phyloP scores from a whole-genome alignment of 2,797 vertebrate genomes.

The Neostethus bicornis region DNA sequence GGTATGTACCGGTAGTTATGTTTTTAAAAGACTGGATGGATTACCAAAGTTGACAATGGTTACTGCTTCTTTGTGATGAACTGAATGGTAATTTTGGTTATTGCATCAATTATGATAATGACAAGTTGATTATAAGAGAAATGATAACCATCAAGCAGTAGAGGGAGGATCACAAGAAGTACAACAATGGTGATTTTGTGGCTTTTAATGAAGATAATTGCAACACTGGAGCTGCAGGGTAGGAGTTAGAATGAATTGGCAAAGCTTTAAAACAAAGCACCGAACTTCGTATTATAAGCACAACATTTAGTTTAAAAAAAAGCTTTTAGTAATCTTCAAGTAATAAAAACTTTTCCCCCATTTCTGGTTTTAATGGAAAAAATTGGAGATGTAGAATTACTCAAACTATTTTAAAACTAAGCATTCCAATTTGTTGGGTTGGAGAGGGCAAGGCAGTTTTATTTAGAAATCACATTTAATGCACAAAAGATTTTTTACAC shows the following conservation, averaged over 20 bases:
- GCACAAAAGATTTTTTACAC: too few species aligned
- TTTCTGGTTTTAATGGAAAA: too few species aligned
- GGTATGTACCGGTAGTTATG: slow-evolving; percentile 13
- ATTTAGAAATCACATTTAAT: too few species aligned
- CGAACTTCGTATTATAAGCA: not conserved
- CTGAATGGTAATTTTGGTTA: slow-evolving; percentile 9
- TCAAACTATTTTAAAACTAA: too few species aligned
- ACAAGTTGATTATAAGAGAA: slow-evolving; percentile 2
- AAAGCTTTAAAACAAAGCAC: too few species aligned
- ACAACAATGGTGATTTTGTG: not conserved
- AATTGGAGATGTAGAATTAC: too few species aligned
- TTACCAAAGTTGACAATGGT: slow-evolving; percentile 15
- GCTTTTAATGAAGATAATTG: not conserved
- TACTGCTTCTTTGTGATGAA: not conserved
- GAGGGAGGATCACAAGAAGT: slow-evolving; percentile 9
- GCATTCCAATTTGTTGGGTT: too few species aligned
- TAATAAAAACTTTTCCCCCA: too few species aligned
- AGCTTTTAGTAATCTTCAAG: too few species aligned
- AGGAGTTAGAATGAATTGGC: not conserved
- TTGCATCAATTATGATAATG: slow-evolving; percentile 25
- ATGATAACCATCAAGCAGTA: not conserved
- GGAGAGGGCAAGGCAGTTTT: too few species aligned
- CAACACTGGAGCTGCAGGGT: not conserved
- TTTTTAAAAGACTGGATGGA: slow-evolving; percentile 24
- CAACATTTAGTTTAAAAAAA: not conserved